phyloP scores from a whole-genome alignment of 1,140 invertebrate genomes.

The Drosophila truncata region DNA sequence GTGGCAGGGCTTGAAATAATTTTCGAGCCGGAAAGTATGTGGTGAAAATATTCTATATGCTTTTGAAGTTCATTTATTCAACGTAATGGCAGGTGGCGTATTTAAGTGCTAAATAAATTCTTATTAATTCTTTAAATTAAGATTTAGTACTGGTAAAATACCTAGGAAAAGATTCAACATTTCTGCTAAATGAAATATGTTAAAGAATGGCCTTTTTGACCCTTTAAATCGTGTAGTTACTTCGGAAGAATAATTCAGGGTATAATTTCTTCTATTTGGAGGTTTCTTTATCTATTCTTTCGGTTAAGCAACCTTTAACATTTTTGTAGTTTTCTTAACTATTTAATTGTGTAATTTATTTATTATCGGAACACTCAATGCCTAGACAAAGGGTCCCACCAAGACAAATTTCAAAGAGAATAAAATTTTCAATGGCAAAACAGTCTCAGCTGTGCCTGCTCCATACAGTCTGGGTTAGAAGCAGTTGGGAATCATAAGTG shows the following conservation, averaged over 20 bases:
- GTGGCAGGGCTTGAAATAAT: not conserved
- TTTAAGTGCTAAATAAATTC: not conserved
- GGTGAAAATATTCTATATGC: not conserved
- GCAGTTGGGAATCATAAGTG: constrained; percentile 59
- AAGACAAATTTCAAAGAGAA: constrained; percentile 83
- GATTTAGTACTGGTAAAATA: not conserved
- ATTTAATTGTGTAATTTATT: constrained; percentile 56
- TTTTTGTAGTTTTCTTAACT: not conserved
- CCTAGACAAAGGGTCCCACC: constrained; percentile 79
- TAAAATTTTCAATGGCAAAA: constrained; percentile 65
- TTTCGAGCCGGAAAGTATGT: constrained; percentile 38
- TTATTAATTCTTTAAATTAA: not conserved
- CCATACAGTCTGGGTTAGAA: constrained; percentile 5
- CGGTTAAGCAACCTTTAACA: not conserved
- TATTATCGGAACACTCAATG: constrained; percentile 70
- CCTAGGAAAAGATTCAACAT: not conserved
- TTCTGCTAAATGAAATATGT: not conserved
- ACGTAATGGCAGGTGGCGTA: not conserved
- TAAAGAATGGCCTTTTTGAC: too few relatives aligned
- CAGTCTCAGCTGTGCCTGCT: not conserved
- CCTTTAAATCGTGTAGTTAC: not conserved
- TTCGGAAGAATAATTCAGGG: not conserved
- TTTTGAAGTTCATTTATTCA: constrained; percentile 1
- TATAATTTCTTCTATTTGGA: not conserved
- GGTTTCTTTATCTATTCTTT: not conserved